These are phyloP conservation scores for Electrophaes corylata DNA, from an alignment of 2,888 invertebrate species.

Conservation along the genomic window DNA sequence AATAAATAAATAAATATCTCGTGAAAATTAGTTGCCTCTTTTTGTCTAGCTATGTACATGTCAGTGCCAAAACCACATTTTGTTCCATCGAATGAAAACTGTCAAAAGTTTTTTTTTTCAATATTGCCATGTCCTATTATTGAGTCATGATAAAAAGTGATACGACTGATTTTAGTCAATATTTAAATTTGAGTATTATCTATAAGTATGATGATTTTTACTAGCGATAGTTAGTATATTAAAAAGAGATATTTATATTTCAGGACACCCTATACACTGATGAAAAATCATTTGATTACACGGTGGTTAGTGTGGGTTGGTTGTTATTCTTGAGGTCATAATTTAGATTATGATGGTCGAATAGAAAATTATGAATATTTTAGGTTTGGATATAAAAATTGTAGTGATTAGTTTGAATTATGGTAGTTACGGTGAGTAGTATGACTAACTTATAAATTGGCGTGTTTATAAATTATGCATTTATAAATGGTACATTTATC, in stretches of 20 bases:
- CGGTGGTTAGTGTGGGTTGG: slow-evolving; percentile 26
- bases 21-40: too few relatives aligned
- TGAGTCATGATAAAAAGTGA: too few relatives aligned
- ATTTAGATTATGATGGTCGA: slow-evolving; percentile 28
- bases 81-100: too few relatives aligned
- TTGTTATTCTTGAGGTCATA: slow-evolving; percentile 33
- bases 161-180: too few relatives aligned
- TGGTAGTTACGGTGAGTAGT: slow-evolving; percentile 7
- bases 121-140: too few relatives aligned
- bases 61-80: too few relatives aligned
- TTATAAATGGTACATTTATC: background rate
- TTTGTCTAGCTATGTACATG: too few relatives aligned
- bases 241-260: background rate
- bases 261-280: slow-evolving; percentile 34
- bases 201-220: too few relatives aligned
- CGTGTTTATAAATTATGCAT: background rate
- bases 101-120: too few relatives aligned
- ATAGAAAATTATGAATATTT: slow-evolving; percentile 28
- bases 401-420: slow-evolving; percentile 16
- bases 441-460: slow-evolving; percentile 21
- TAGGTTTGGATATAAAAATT: slow-evolving; percentile 18
- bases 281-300: slow-evolving; percentile 38
- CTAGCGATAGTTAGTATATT: too few relatives aligned
- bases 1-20: too few relatives aligned
- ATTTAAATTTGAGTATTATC: too few relatives aligned